Evolutionary conservation across 2,113 vertebrate species (phyloP).

Genomic region (Pleuronectes platessa): DNA sequence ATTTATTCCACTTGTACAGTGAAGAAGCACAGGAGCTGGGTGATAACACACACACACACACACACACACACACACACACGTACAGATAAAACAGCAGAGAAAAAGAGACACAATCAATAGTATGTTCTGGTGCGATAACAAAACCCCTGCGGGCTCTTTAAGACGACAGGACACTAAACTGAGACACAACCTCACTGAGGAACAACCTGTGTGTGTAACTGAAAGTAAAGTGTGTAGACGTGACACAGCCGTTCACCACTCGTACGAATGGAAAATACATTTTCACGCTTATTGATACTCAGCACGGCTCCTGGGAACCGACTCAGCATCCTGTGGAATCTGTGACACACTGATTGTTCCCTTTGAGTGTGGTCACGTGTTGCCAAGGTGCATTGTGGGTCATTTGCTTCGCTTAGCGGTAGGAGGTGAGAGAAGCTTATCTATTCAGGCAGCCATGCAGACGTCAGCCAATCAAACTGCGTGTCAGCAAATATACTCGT

Average conservation of each 20-base stretch:
- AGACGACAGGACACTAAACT: slow-evolving; percentile 13
- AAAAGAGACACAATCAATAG: slow-evolving; percentile 45
- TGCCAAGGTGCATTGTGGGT: too few species aligned
- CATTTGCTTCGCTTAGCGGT: too few species aligned
- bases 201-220: slow-evolving; percentile 20
- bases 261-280: slow-evolving; percentile 14
- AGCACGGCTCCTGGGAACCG: neutral
- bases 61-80: neutral
- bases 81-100: slow-evolving; percentile 10
- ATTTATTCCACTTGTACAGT: slow-evolving; percentile 37
- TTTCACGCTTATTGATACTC: neutral
- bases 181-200: slow-evolving; percentile 19
- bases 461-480: too few species aligned
- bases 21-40: slow-evolving; percentile 25
- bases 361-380: too few species aligned
- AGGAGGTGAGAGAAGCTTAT: too few species aligned
- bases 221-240: slow-evolving; percentile 13
- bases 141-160: neutral
- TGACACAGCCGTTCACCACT: slow-evolving; percentile 7
- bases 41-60: slow-evolving; percentile 16
- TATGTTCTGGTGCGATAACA: slow-evolving; percentile 53
- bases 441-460: too few species aligned
- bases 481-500: too few species aligned
- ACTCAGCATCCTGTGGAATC: neutral
- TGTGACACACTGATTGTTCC: too few species aligned